Percentiles rank a stretch among this genome's conserved stretches.
phyloP scores from a whole-genome alignment of 2,113 vertebrate genomes.

The Thinocorus orbignyianus region DNA sequence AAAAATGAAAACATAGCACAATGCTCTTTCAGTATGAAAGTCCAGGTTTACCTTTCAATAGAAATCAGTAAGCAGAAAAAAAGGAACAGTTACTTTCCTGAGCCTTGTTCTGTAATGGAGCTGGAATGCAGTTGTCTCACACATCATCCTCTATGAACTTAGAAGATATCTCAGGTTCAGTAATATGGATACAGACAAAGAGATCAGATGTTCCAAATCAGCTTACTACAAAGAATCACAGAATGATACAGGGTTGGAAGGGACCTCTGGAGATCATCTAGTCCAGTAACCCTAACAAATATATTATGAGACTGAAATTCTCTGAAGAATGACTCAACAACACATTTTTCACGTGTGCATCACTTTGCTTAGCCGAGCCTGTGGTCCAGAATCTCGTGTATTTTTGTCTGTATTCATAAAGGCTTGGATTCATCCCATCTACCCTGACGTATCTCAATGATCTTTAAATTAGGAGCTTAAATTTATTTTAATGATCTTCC shows the following conservation, averaged over 20 bases:
- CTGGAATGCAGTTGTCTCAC: rapidly evolving
- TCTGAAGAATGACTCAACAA: neutral
- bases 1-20: neutral
- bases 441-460: neutral
- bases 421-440: neutral
- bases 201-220: neutral
- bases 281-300: neutral
- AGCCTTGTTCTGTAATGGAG: neutral
- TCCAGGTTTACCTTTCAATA: neutral
- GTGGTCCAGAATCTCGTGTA: neutral
- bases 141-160: neutral
- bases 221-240: neutral
- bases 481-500: neutral
- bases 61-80: neutral
- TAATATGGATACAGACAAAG: neutral
- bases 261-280: too few relatives aligned
- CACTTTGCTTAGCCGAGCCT: neutral
- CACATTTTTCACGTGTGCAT: neutral
- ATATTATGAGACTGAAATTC: neutral
- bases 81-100: neutral
- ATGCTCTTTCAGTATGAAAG: neutral
- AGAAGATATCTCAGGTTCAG: neutral
- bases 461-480: neutral
- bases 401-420: neutral
- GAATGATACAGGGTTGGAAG: too few relatives aligned